phyloP scores from a whole-genome alignment of 2,797 vertebrate genomes.

The Peromyscus aztecus region DNA sequence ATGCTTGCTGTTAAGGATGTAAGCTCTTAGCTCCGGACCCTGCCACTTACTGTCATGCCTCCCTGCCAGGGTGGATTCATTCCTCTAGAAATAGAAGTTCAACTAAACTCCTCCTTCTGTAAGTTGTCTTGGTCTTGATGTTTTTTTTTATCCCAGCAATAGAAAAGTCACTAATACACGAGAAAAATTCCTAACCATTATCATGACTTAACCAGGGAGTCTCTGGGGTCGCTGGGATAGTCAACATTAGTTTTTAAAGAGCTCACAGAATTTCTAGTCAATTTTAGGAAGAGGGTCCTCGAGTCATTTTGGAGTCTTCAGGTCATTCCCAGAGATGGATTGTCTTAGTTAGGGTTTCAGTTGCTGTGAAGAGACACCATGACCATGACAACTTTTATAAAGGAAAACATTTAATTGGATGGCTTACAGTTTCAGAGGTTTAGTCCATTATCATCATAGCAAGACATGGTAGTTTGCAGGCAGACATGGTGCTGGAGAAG shows the following conservation, averaged over 20 bases:
- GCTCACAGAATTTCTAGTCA: background rate
- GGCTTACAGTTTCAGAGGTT: background rate
- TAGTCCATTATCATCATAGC: background rate
- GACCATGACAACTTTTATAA: background rate
- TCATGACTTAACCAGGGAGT: background rate
- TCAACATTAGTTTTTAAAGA: conserved; percentile 9
- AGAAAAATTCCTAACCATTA: background rate
- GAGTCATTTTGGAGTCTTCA: background rate
- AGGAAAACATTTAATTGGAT: background rate
- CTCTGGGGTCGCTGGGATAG: background rate
- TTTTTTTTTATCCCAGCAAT: background rate
- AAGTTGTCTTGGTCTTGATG: background rate
- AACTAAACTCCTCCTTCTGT: background rate
- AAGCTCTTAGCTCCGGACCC: background rate
- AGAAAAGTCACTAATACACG: background rate
- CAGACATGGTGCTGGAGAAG: background rate
- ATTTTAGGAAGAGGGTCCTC: background rate
- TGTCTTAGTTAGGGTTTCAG: background rate
- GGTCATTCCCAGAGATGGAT: background rate
- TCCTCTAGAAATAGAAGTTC: background rate
- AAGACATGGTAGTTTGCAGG: background rate
- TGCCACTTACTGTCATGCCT: background rate
- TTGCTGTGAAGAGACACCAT: background rate
- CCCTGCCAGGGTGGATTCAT: background rate
- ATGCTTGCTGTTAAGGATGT: background rate